Conservation (phyloP, 2,888 invertebrate genomes). For the Gnatocerus cornutus region DNA sequence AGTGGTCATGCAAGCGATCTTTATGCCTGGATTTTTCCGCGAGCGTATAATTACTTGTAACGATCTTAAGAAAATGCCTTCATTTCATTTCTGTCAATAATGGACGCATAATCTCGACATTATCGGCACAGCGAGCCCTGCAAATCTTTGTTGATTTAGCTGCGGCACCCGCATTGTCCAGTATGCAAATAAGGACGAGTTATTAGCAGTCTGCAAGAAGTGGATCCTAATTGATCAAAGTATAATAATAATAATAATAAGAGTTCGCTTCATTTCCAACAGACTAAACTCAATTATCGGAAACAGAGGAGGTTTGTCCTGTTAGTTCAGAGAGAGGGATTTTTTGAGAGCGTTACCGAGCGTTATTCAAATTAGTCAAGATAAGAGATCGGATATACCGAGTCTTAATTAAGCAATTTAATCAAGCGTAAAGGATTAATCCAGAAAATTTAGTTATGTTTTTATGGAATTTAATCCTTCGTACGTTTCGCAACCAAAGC, state of each 20-base stretch:
- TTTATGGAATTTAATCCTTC: slow-evolving; percentile 23
- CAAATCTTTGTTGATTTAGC: slow-evolving; percentile 30
- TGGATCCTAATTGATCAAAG: slow-evolving; percentile 45
- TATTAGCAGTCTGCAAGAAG: slow-evolving; percentile 44
- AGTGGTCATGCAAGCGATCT: slow-evolving; percentile 21
- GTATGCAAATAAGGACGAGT: slow-evolving; percentile 47
- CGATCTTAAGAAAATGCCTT: not conserved
- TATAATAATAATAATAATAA: not conserved
- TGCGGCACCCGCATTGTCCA: slow-evolving; percentile 47
- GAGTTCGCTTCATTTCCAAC: no score
- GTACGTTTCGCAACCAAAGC: slow-evolving; percentile 1
- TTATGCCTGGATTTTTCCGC: slow-evolving; percentile 1
- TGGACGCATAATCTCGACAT: slow-evolving; percentile 2
- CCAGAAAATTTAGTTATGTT: slow-evolving; percentile 26
- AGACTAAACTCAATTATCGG: no score
- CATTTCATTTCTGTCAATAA: slow-evolving; percentile 4
- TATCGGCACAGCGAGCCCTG: slow-evolving; percentile 4
- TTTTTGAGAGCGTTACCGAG: not conserved
- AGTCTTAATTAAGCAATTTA: slow-evolving; percentile 29
- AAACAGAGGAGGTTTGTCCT: no score
- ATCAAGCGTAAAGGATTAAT: slow-evolving; percentile 36
- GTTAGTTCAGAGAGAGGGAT: no score
- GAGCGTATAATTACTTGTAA: not conserved
- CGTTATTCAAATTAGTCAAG: slow-evolving; percentile 24
- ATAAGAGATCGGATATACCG: slow-evolving; percentile 18